phyloP scores from a whole-genome alignment of 2,888 invertebrate species.

The Noctua fimbriata region DNA sequence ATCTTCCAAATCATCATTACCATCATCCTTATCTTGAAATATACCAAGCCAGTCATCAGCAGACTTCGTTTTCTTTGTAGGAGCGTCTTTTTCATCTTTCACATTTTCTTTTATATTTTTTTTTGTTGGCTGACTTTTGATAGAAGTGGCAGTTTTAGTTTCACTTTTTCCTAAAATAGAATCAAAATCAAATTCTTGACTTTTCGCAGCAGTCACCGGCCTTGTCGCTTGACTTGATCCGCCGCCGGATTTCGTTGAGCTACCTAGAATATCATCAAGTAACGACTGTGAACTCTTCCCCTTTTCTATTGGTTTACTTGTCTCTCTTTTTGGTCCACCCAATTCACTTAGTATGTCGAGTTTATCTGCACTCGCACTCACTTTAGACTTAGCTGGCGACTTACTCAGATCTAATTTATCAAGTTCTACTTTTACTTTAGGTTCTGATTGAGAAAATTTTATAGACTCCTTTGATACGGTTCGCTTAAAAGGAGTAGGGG shows the following conservation, averaged over 20 bases:
- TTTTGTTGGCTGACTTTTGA: constrained; percentile 72
- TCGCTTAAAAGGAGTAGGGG: constrained; percentile 76
- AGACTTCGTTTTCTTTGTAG: constrained; percentile 76
- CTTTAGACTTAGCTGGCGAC: constrained; percentile 80
- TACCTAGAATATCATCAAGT: constrained; percentile 90
- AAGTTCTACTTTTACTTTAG: constrained; percentile 67
- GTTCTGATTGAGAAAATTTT: constrained; percentile 70
- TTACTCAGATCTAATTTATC: constrained; percentile 70
- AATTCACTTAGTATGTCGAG: constrained; percentile 80
- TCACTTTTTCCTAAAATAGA: constrained; percentile 80
- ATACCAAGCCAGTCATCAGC: constrained; percentile 87
- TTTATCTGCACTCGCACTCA: constrained; percentile 76
- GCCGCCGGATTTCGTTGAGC: constrained; percentile 76
- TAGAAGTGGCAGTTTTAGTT: constrained; percentile 69
- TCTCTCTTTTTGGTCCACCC: constrained; percentile 74
- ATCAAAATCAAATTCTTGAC: constrained; percentile 83
- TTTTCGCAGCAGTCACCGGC: constrained; percentile 76
- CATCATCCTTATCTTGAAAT: constrained; percentile 81
- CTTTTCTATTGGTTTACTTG: constrained; percentile 76
- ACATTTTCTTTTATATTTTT: constrained; percentile 66
- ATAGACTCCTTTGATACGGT: constrained; percentile 80
- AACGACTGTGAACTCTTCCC: constrained; percentile 86
- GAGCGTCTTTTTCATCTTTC: constrained; percentile 73
- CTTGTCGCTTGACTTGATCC: constrained; percentile 68
- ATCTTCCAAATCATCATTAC: constrained; percentile 72